Evolutionary conservation across 2,888 invertebrate genomes (phyloP).

Genomic region (Marasmarcha lunaedactyla): DNA sequence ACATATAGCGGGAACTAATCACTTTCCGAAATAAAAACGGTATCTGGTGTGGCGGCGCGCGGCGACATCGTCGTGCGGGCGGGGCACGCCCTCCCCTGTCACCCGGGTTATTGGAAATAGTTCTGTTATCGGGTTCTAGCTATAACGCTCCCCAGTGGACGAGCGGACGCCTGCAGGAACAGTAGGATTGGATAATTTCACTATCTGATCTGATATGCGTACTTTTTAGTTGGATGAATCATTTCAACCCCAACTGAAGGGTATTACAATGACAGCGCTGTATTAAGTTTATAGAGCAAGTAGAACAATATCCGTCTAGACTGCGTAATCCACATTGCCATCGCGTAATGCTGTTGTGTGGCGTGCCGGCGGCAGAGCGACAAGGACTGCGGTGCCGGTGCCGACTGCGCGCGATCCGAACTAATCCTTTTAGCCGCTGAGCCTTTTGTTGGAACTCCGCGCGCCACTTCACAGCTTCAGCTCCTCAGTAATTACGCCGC

Average conservation of each 20-base stretch:
- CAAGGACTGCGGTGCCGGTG: constrained; percentile 11
- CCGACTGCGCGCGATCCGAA: constrained; percentile 2
- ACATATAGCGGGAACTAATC: no score
- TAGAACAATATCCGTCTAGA: no score
- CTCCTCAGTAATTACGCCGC: background rate
- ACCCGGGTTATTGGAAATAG: constrained; percentile 30
- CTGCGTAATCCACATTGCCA: no score
- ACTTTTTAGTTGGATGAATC: no score
- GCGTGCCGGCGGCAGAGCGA: background rate
- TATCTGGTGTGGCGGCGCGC: constrained; percentile 26
- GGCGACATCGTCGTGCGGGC: constrained; percentile 49
- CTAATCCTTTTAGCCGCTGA: constrained; percentile 11
- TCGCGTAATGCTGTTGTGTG: background rate
- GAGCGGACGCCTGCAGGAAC: no score
- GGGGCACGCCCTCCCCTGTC: constrained; percentile 28
- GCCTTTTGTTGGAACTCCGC: constrained; percentile 9
- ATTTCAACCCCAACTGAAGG: no score
- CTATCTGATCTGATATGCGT: no score
- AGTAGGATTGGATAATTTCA: no score
- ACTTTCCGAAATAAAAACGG: constrained; percentile 7
- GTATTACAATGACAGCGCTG: no score
- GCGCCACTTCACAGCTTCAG: constrained; percentile 1
- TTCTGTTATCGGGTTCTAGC: constrained; percentile 5
- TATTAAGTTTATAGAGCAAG: no score
- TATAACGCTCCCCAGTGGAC: no score